phyloP scores from a whole-genome alignment of 2,113 vertebrate genomes.

The Cololabis saira region DNA sequence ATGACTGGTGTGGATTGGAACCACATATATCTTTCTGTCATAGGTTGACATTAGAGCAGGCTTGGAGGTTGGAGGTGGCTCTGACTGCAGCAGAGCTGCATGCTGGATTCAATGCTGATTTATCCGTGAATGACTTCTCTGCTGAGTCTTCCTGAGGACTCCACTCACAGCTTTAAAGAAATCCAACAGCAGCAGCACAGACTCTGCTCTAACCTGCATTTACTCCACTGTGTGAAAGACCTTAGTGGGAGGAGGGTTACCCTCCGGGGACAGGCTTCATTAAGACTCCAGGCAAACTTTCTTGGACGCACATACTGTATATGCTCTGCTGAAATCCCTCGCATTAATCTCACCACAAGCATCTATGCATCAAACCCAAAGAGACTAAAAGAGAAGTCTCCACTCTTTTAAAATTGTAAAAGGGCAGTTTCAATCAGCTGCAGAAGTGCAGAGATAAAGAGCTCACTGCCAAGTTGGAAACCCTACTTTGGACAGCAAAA shows the following conservation, averaged over 20 bases:
- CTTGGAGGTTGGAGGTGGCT: background rate
- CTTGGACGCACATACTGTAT: background rate
- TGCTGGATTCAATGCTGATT: background rate
- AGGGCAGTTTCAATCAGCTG: background rate
- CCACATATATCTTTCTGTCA: background rate
- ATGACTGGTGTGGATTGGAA: too few species aligned
- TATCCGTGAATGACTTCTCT: background rate
- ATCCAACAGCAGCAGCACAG: background rate
- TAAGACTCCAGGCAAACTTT: constrained; percentile 12
- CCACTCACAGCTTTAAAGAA: constrained; percentile 7
- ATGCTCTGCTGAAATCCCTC: too few species aligned
- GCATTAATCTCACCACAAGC: background rate
- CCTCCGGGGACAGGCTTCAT: background rate
- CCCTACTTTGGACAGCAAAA: background rate
- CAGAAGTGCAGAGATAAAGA: background rate
- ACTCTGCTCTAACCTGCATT: constrained; percentile 4
- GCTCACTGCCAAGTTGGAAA: background rate
- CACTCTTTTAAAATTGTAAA: too few species aligned
- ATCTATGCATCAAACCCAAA: background rate
- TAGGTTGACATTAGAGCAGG: constrained; percentile 1
- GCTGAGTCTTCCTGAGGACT: constrained; percentile 1
- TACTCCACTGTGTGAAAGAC: background rate
- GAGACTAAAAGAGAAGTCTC: too few species aligned
- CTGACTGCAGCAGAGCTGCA: background rate
- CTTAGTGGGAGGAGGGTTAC: background rate